Evolutionary conservation across 2,797 vertebrate genomes (phyloP).

Genomic region (Melanotaenia trifasciata): DNA sequence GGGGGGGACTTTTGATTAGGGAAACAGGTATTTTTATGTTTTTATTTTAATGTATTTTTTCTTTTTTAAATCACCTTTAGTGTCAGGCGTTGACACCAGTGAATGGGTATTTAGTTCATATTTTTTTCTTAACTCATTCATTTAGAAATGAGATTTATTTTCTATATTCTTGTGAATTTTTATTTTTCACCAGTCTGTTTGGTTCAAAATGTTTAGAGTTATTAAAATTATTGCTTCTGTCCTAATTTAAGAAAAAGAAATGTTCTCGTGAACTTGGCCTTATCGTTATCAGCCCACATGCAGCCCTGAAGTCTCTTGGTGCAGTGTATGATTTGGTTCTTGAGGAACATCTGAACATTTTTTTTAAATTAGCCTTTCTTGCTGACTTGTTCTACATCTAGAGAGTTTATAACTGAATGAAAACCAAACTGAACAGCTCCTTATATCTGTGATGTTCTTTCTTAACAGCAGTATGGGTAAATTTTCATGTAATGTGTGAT

Average conservation of each 20-base stretch:
- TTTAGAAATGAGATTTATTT: constrained; percentile 38
- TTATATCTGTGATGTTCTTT: constrained; percentile 2
- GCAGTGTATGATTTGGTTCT: constrained; percentile 44
- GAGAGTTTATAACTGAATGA: constrained; percentile 1
- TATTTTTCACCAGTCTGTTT: constrained; percentile 40
- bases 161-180: constrained; percentile 42
- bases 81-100: constrained; percentile 38
- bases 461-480: constrained; percentile 1
- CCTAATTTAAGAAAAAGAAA: constrained; percentile 3
- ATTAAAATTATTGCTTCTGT: not conserved
- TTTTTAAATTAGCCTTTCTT: not conserved
- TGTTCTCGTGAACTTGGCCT: constrained; percentile 28
- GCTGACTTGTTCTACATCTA: constrained; percentile 18
- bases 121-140: constrained; percentile 41
- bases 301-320: constrained; percentile 25
- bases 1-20: constrained; percentile 47
- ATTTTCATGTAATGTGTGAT: constrained; percentile 5
- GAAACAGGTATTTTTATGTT: constrained; percentile 35
- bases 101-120: constrained; percentile 20
- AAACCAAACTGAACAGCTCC: not conserved
- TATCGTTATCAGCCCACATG: constrained; percentile 34
- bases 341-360: constrained; percentile 9
- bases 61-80: constrained; percentile 39
- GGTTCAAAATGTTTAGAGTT: constrained; percentile 15
- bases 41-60: constrained; percentile 36